Percentiles rank a stretch among this genome's conserved stretches.
These are phyloP conservation scores for Pristis pectinata DNA, from an alignment of 2,797 vertebrate species.

Conservation along the genomic window DNA sequence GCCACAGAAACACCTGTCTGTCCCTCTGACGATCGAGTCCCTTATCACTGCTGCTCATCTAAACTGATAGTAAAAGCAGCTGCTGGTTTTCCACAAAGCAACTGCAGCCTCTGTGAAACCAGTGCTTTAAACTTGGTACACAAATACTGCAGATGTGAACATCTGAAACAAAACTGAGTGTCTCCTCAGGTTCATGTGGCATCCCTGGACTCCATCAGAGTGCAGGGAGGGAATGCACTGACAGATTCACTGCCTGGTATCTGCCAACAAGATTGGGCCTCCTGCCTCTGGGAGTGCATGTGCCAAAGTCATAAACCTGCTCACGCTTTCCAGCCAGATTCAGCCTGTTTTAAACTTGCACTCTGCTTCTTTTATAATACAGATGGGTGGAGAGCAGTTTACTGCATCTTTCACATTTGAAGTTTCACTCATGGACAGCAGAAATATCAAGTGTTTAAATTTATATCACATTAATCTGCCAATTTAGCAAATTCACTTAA, in stretches of 20 bases:
- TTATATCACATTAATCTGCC: not conserved
- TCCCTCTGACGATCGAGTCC: too few relatives aligned
- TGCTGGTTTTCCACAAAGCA: not conserved
- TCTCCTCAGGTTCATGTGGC: not conserved
- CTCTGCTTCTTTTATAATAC: not conserved
- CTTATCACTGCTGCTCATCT: too few relatives aligned
- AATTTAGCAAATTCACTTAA: not conserved
- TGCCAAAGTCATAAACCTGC: too few relatives aligned
- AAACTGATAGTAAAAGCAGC: too few relatives aligned
- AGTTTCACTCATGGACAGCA: not conserved
- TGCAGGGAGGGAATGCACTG: too few relatives aligned
- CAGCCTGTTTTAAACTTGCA: not conserved
- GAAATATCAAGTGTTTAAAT: not conserved
- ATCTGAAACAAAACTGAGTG: not conserved
- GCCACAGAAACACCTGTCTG: too few relatives aligned
- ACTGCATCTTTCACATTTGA: not conserved
- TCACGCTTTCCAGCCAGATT: too few relatives aligned
- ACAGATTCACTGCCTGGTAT: too few relatives aligned
- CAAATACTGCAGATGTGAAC: not conserved
- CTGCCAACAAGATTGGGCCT: too few relatives aligned
- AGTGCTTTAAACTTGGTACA: not conserved
- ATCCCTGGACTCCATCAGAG: not conserved
- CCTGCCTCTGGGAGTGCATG: too few relatives aligned
- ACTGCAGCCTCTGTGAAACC: not conserved
- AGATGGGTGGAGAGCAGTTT: not conserved